Percentiles rank a stretch among this genome's conserved stretches.
These are phyloP conservation scores for Lampropteryx suffumata DNA, from an alignment of 2,888 invertebrate species.

Conservation along the genomic window DNA sequence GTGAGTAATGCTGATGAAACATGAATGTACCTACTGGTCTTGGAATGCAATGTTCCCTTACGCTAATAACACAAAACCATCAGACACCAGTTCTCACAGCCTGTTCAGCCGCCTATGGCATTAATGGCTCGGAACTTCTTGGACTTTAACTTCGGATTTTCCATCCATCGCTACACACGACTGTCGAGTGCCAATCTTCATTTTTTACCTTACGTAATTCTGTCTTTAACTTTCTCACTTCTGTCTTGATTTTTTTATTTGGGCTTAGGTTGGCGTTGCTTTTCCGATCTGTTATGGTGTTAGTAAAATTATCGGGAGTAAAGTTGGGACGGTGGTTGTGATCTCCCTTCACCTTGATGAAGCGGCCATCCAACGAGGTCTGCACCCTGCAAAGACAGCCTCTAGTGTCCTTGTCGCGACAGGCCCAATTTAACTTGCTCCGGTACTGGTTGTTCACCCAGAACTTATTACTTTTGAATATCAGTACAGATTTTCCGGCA, in stretches of 20 bases:
- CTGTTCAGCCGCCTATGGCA: slow-evolving; percentile 10
- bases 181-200: slow-evolving; percentile 14
- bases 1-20: slow-evolving; percentile 7
- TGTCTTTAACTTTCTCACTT: slow-evolving; percentile 1
- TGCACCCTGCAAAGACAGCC: slow-evolving; percentile 75
- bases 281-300: slow-evolving; percentile 47
- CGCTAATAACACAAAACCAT: slow-evolving; percentile 26
- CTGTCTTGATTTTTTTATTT: slow-evolving; percentile 4
- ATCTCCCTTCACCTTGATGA: slow-evolving; percentile 65
- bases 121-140: slow-evolving; percentile 1
- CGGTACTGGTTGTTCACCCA: slow-evolving; percentile 78
- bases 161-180: slow-evolving; percentile 17
- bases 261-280: slow-evolving; percentile 27
- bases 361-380: slow-evolving; percentile 72
- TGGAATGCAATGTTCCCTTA: slow-evolving; percentile 26
- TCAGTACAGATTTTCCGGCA: slow-evolving; percentile 74
- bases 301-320: slow-evolving; percentile 66
- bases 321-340: slow-evolving; percentile 74
- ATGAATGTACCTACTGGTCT: slow-evolving; percentile 11
- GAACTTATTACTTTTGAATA: slow-evolving; percentile 73
- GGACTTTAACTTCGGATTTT: slow-evolving; percentile 24
- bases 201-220: not conserved
- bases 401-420: slow-evolving; percentile 70
- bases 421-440: slow-evolving; percentile 76
- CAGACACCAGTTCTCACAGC: slow-evolving; percentile 30